Evolutionary conservation across 1,140 invertebrate genomes (phyloP), one percentile per base, ranked within the genome.

Genomic region (Drosophila orena): DNA sequence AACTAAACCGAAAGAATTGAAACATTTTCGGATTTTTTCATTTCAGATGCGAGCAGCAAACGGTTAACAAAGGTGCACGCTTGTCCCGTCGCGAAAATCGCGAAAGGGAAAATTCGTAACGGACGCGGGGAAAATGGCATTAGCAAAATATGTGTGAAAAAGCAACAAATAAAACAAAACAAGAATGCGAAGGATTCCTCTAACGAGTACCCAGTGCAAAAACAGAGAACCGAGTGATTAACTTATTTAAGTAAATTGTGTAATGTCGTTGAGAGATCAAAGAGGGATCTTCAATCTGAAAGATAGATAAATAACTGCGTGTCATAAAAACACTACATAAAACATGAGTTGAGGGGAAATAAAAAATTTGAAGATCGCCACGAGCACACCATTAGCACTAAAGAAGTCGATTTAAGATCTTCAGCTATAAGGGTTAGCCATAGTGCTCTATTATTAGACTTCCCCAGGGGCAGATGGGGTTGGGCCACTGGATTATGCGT

Each of bases 1-100:
- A 89, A 89, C 84, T 89, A 88, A 84, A 80, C 65, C 79, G 84
- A 88, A 88, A 90, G 84, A 89, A 88, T 88, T 88, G 84, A 88
- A 88, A 88, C 84, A 88, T 88, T 89, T 89, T 88, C 85, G 84
- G 76, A 84, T 89, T 66, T 89, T 89, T 89, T 84, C 80, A 90
- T 89, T 89, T 90, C 76, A 89, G 84, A 89, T 89, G 84, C 84
- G 84, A 89, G 69, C 84, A 78, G 77, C 84, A 71, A 89, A 89
- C 84, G 84, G 84, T 90, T 89, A 89, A 89, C 84, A 89, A 89
- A 89, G 84, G 85, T 89, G 86, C 84, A 65, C 85, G 69, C 84
- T 65, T 37, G 37, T 43, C 53, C 57, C 30, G 50, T 27, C 49
- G 57, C 46, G 30, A 59, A 71, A 50, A 61, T 47, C 58, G 12